phyloP scores from a whole-genome alignment of 1,140 invertebrate genomes.

The Drosophila cardini region DNA sequence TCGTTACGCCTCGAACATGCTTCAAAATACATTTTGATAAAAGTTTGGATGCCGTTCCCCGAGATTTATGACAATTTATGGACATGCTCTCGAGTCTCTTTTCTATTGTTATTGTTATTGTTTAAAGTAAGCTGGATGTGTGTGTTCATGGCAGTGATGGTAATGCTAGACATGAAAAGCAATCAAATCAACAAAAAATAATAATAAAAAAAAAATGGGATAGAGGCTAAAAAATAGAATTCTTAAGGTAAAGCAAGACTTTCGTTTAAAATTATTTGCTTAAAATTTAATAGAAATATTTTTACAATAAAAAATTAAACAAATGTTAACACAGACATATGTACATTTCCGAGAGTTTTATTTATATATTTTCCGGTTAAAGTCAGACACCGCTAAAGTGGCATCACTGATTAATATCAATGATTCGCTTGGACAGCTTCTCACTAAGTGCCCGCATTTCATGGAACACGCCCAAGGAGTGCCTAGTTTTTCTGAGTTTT shows the following conservation, averaged over 20 bases:
- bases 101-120: slow-evolving; percentile 48
- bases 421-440: slow-evolving; percentile 42
- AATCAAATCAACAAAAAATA: no score
- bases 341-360: no score
- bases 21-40: slow-evolving; percentile 63
- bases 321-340: no score
- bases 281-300: no score
- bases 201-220: no score
- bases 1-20: slow-evolving; percentile 75
- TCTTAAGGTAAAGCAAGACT: no score
- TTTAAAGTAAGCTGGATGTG: slow-evolving; percentile 48
- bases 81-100: slow-evolving; percentile 37
- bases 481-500: background rate
- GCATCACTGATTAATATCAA: slow-evolving; percentile 21
- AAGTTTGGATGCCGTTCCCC: slow-evolving; percentile 35
- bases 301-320: no score
- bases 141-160: slow-evolving; percentile 37
- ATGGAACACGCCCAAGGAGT: slow-evolving; percentile 12
- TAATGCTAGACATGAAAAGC: no score
- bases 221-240: no score
- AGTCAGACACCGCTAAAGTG: no score
- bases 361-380: no score
- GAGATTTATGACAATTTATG: slow-evolving; percentile 70
- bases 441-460: slow-evolving; percentile 71
- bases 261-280: no score